These are phyloP conservation scores for Myiozetetes cayanensis DNA, from an alignment of 2,113 vertebrate species.

Conservation along the genomic window DNA sequence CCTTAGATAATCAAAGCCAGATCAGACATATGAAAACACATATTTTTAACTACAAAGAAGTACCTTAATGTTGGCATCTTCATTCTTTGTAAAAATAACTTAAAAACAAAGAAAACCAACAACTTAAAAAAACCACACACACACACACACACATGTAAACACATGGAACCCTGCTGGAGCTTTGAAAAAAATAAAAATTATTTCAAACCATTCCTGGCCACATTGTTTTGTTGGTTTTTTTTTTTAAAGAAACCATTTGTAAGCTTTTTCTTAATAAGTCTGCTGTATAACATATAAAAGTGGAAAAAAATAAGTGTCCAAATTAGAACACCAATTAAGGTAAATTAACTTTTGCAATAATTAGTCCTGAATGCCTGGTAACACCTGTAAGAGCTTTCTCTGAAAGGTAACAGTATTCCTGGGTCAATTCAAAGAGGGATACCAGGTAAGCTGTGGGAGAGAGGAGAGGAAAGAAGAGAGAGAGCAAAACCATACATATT, in stretches of 20 bases:
- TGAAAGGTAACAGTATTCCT: background rate
- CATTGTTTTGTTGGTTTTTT: background rate
- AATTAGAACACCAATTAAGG: background rate
- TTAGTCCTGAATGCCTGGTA: background rate
- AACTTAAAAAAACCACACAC: background rate
- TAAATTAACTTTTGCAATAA: background rate
- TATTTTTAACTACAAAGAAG: background rate
- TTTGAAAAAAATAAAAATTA: background rate
- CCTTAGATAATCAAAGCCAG: background rate
- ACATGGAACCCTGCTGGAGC: background rate
- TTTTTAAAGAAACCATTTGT: background rate
- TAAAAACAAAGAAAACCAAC: background rate
- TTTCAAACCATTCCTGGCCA: background rate
- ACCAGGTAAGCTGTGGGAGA: background rate
- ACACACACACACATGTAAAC: fast-evolving
- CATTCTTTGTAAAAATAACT: background rate
- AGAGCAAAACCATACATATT: background rate
- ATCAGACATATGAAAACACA: background rate
- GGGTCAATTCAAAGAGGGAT: background rate
- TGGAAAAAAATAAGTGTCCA: background rate
- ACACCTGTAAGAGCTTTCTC: background rate
- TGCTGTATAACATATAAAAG: background rate
- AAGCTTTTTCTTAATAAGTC: background rate
- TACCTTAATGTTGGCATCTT: background rate
- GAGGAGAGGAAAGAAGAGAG: background rate